Evolutionary conservation across 2,113 vertebrate genomes (phyloP).

Genomic region (Leiothrix lutea): DNA sequence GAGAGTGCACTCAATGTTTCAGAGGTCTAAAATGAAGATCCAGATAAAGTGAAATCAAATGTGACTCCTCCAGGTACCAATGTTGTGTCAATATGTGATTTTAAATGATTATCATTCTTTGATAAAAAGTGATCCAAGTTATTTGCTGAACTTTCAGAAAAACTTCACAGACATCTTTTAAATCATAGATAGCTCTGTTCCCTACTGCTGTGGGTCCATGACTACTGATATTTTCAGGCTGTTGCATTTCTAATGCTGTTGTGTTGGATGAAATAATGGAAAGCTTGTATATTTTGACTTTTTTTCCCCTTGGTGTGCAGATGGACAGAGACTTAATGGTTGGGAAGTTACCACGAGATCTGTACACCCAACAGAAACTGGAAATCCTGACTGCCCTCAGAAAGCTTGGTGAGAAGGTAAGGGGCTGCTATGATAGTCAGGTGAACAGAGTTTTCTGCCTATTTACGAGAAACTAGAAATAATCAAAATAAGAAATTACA

Average conservation of each 20-base stretch:
- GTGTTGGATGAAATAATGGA: background rate
- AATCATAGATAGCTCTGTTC: background rate
- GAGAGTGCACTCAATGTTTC: rapidly evolving
- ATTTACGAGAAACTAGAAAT: background rate
- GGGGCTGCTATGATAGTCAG: background rate
- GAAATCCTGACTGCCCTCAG: slow-evolving; percentile 94
- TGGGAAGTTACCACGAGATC: slow-evolving; percentile 84
- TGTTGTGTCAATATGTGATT: background rate
- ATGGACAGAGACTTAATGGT: slow-evolving; percentile 97
- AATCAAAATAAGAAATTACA: background rate
- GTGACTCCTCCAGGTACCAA: background rate
- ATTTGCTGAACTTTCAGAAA: background rate
- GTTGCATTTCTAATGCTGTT: background rate
- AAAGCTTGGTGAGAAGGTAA: slow-evolving; percentile 97
- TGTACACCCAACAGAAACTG: slow-evolving; percentile 91
- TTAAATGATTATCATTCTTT: background rate
- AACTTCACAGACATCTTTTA: background rate
- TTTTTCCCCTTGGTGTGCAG: slow-evolving; percentile 54
- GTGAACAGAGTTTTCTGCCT: background rate
- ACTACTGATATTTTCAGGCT: background rate
- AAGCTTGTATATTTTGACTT: background rate
- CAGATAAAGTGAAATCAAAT: background rate
- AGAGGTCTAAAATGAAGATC: background rate
- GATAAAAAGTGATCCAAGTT: background rate
- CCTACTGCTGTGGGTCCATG: background rate